Evolutionary conservation across 2,888 invertebrate species (phyloP).

Genomic region (Sesia apiformis): DNA sequence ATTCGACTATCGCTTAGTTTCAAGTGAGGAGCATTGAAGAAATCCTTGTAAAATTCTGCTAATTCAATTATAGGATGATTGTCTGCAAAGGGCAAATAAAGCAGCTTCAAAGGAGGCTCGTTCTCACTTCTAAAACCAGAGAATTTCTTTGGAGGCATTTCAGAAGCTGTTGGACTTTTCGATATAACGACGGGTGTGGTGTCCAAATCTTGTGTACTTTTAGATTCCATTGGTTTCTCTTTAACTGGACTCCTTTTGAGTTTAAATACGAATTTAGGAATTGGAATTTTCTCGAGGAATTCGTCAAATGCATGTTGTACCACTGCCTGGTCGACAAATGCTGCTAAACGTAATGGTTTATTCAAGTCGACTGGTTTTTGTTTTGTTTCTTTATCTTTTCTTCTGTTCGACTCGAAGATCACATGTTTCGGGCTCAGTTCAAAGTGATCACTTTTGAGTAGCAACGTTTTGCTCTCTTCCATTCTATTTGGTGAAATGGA

Average conservation of each 20-base stretch:
- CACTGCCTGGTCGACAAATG: constrained; percentile 78
- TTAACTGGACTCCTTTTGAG: constrained; percentile 54
- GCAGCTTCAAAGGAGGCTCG: constrained; percentile 79
- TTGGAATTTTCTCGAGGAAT: constrained; percentile 46
- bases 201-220: constrained; percentile 56
- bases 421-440: constrained; percentile 82
- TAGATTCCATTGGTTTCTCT: constrained; percentile 24
- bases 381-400: constrained; percentile 63
- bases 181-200: constrained; percentile 22
- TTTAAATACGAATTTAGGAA: constrained; percentile 26
- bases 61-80: constrained; percentile 82
- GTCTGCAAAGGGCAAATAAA: constrained; percentile 87
- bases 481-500: constrained; percentile 90
- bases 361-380: constrained; percentile 76
- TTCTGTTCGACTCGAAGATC: constrained; percentile 75
- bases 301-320: constrained; percentile 46
- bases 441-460: constrained; percentile 96
- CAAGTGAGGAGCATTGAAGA: constrained; percentile 79
- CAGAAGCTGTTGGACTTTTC: constrained; percentile 53
- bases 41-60: constrained; percentile 86
- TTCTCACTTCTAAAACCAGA: constrained; percentile 58
- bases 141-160: constrained; percentile 60
- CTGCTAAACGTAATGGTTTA: constrained; percentile 83
- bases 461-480: constrained; percentile 79
- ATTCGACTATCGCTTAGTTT: constrained; percentile 39